A percentile compares a stretch with the other conserved stretches of the same genome.
phyloP scores from a whole-genome alignment of 2,888 invertebrate genomes.

The Slavum lentiscoides region DNA sequence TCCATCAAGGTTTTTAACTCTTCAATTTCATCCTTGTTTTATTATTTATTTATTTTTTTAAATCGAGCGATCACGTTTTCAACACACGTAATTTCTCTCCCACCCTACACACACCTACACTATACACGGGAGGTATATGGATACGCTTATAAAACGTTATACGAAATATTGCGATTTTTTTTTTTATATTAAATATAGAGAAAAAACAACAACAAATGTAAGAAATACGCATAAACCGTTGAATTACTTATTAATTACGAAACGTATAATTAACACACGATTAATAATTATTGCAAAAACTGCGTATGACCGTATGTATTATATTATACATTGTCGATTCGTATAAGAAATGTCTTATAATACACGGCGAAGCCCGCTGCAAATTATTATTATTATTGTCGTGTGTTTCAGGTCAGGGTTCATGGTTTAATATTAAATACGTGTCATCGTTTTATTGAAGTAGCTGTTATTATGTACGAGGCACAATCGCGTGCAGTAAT shows the following conservation, averaged over 20 bases:
- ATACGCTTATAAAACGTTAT: no score
- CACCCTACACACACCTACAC: background rate
- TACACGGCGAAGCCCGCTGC: background rate
- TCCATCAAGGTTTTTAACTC: slow-evolving; percentile 31
- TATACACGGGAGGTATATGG: no score
- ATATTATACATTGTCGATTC: no score
- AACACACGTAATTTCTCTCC: slow-evolving; percentile 26
- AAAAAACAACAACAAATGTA: no score
- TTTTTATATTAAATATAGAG: no score
- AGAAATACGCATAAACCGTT: no score
- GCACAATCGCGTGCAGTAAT: no score
- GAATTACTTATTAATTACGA: no score
- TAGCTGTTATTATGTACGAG: no score
- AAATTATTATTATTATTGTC: slow-evolving; percentile 2
- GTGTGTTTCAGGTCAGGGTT: slow-evolving; percentile 38
- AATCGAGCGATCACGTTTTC: slow-evolving; percentile 41
- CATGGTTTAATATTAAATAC: slow-evolving; percentile 45
- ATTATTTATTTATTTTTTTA: background rate
- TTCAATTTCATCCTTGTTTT: slow-evolving; percentile 48
- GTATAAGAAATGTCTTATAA: background rate
- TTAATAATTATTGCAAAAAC: background rate
- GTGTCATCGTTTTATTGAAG: slow-evolving; percentile 26
- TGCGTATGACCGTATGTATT: background rate
- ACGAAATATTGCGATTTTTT: no score
- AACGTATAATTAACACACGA: no score